Percentiles rank a stretch among this genome's conserved stretches.
Evolutionary conservation across 30 jellyfish, hydroid and myxozoan genomes (phyloP).

Genomic region (Aurelia aurita): DNA sequence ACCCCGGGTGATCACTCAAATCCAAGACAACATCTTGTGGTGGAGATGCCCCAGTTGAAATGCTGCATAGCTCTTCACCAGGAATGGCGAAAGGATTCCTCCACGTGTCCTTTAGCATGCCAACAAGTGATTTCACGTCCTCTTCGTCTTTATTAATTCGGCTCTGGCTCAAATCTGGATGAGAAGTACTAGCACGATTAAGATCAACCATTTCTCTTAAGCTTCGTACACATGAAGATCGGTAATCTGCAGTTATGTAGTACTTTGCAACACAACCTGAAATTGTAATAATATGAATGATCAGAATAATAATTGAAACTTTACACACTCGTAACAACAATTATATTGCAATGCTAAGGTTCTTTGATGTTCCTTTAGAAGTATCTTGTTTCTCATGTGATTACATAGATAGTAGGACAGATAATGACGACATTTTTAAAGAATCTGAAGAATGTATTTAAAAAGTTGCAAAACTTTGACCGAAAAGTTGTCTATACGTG

Average conservation of each 20-base stretch:
- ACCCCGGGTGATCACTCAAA: conserved; percentile 3
- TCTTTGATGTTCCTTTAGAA: no score
- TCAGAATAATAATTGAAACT: no score
- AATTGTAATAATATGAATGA: no score
- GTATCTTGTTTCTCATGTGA: no score
- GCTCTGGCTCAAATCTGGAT: conserved; percentile 33
- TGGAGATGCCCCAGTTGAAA: conserved; percentile 50
- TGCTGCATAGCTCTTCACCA: conserved; percentile 42
- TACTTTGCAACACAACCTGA: not conserved
- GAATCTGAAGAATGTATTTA: no score
- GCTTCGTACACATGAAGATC: conserved; percentile 18
- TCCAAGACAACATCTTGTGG: conserved; percentile 27
- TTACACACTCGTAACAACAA: no score
- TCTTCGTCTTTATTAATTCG: conserved; percentile 28
- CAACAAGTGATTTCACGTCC: conserved; percentile 24
- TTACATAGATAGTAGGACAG: no score
- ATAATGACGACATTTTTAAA: no score
- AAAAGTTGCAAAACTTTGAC: no score
- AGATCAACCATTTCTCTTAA: conserved; percentile 25
- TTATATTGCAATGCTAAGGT: no score
- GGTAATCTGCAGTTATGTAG: conserved; percentile 31
- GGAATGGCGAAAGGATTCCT: conserved; percentile 49
- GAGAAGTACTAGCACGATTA: not conserved
- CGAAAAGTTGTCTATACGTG: no score
- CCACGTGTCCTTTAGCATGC: conserved; percentile 44